phyloP scores from a whole-genome alignment of 2,888 invertebrate genomes.

The Nudaria mundana region DNA sequence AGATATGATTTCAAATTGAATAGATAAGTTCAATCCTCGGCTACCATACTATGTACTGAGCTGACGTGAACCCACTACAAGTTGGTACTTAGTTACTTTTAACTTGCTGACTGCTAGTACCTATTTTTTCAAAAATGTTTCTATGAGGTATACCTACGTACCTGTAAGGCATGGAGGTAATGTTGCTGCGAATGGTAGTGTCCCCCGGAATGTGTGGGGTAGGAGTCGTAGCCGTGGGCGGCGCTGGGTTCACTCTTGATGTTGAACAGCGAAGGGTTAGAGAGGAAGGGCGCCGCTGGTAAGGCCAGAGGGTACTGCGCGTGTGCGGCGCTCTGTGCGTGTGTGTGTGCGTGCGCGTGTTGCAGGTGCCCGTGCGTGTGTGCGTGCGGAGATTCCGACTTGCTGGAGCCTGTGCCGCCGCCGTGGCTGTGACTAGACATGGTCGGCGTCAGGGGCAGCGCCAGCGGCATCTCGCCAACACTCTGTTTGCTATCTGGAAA shows the following conservation, averaged over 20 bases:
- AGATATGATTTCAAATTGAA: too few species aligned
- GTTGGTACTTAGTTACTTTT: too few species aligned
- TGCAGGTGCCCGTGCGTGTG: conserved; percentile 55
- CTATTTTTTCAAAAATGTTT: too few species aligned
- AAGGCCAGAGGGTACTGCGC: conserved; percentile 47
- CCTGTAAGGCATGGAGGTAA: conserved; percentile 80
- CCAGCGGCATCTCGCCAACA: conserved; percentile 70
- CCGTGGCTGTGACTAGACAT: conserved; percentile 35
- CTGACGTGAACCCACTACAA: too few species aligned
- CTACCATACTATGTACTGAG: too few species aligned
- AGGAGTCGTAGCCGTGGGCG: conserved; percentile 51
- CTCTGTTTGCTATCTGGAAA: conserved; percentile 63
- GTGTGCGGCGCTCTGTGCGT: conserved; percentile 26
- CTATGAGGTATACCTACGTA: too few species aligned
- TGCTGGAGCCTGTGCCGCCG: conserved; percentile 3
- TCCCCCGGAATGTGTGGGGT: conserved; percentile 46
- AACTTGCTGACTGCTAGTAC: too few species aligned
- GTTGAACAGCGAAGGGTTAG: conserved; percentile 65
- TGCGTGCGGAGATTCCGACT: conserved; percentile 40
- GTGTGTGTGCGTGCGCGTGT: conserved; percentile 46
- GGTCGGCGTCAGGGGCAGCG: conserved; percentile 58
- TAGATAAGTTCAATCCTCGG: too few species aligned
- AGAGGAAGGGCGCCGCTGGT: conserved; percentile 51
- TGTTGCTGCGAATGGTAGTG: conserved; percentile 77
- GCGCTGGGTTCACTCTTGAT: conserved; percentile 73